Conservation (phyloP, 1,140 invertebrate genomes). For the Trichomalopsis sarcophagae region DNA sequence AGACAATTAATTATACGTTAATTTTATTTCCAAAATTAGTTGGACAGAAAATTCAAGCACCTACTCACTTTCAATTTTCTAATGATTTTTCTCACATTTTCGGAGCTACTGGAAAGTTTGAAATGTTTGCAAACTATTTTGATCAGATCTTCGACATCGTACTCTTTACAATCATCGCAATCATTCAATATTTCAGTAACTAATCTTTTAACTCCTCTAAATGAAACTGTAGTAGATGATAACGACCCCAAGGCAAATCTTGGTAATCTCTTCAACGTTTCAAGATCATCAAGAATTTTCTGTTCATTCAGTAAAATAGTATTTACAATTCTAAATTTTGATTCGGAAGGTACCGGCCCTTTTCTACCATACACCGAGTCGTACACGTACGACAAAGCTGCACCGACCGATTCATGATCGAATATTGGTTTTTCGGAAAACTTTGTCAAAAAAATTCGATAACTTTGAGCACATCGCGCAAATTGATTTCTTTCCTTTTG, state of each 20-base stretch:
- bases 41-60: background rate
- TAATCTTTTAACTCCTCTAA: background rate
- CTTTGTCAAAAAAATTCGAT: constrained; percentile 18
- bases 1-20: background rate
- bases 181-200: background rate
- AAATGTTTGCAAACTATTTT: background rate
- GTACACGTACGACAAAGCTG: background rate
- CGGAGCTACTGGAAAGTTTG: background rate
- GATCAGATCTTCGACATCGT: background rate
- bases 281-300: background rate
- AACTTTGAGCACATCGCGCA: background rate
- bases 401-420: background rate
- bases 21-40: background rate
- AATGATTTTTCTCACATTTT: background rate
- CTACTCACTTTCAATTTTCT: background rate
- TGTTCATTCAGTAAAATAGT: background rate
- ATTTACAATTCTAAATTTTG: background rate
- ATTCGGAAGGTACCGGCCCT: background rate
- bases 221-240: background rate
- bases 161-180: background rate
- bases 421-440: background rate
- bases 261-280: background rate
- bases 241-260: background rate
- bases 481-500: background rate
- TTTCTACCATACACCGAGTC: background rate